phyloP scores from a whole-genome alignment of 2,888 invertebrate species.

The Rhagonycha lutea region DNA sequence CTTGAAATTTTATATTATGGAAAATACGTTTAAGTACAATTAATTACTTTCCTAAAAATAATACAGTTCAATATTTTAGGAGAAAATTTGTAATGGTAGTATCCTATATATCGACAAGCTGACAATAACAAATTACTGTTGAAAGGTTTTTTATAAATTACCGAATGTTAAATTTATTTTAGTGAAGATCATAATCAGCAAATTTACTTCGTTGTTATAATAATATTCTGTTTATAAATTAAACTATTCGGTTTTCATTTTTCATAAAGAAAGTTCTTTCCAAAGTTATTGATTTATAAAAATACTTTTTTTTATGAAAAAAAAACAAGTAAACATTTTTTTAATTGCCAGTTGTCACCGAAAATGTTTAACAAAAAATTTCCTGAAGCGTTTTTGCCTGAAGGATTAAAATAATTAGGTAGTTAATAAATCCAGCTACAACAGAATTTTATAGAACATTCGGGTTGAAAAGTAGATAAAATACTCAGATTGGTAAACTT shows the following conservation, averaged over 20 bases:
- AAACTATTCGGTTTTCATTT: neutral
- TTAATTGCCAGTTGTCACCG: too few relatives aligned
- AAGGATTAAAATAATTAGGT: too few relatives aligned
- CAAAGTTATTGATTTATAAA: too few relatives aligned
- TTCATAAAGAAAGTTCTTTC: too few relatives aligned
- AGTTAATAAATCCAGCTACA: too few relatives aligned
- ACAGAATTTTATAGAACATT: too few relatives aligned
- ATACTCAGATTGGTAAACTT: too few relatives aligned
- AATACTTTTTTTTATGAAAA: too few relatives aligned
- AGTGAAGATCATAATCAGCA: neutral
- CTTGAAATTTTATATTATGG: neutral
- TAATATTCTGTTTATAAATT: neutral
- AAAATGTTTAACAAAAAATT: too few relatives aligned
- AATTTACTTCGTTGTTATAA: neutral
- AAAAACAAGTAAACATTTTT: too few relatives aligned
- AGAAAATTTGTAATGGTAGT: neutral
- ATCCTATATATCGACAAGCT: neutral
- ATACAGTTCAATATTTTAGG: neutral
- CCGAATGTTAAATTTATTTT: neutral
- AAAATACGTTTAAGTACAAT: neutral
- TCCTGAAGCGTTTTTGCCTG: too few relatives aligned
- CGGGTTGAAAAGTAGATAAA: too few relatives aligned
- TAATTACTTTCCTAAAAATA: neutral
- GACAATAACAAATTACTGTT: neutral
- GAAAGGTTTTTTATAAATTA: neutral